Conservation (phyloP, 2,888 invertebrate genomes). For the Tinea trinotella region DNA sequence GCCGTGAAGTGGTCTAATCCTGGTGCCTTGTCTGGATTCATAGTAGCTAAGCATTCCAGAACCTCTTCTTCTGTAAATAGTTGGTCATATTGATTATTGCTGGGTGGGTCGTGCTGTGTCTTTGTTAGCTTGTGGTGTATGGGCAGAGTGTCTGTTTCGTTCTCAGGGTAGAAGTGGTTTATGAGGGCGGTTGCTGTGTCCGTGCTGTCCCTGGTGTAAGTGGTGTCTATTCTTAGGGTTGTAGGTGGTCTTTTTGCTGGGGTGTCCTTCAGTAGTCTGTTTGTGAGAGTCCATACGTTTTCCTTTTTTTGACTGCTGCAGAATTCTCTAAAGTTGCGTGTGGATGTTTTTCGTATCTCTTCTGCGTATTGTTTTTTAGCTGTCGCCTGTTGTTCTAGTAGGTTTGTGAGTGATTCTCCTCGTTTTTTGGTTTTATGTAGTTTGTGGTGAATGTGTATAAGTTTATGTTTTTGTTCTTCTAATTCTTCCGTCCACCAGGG, state of each 20-base stretch:
- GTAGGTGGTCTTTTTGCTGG: conserved; percentile 22
- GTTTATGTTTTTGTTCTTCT: background rate
- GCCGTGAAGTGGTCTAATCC: conserved; percentile 25
- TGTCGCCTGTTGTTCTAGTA: background rate
- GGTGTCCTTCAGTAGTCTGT: conserved; percentile 23
- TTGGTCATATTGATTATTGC: conserved; percentile 19
- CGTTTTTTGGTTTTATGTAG: background rate
- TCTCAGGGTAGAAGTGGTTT: conserved; percentile 24
- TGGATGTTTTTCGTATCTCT: conserved; percentile 20
- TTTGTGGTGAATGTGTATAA: background rate
- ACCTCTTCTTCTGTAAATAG: conserved; percentile 23
- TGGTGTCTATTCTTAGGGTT: conserved; percentile 20
- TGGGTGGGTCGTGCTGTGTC: background rate
- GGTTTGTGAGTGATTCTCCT: background rate
- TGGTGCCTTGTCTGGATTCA: conserved; percentile 26
- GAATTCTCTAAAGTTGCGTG: conserved; percentile 24
- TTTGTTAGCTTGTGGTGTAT: background rate
- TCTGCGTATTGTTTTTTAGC: background rate
- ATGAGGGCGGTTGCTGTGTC: conserved; percentile 22
- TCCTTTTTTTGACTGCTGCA: conserved; percentile 25
- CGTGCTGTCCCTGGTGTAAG: conserved; percentile 18
- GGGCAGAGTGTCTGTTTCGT: conserved; percentile 17
- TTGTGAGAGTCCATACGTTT: conserved; percentile 26
- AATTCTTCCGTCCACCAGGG: background rate
- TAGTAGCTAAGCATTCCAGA: conserved; percentile 14